phyloP scores from a whole-genome alignment of 2,113 vertebrate species.

The Sphyrna mokarran region DNA sequence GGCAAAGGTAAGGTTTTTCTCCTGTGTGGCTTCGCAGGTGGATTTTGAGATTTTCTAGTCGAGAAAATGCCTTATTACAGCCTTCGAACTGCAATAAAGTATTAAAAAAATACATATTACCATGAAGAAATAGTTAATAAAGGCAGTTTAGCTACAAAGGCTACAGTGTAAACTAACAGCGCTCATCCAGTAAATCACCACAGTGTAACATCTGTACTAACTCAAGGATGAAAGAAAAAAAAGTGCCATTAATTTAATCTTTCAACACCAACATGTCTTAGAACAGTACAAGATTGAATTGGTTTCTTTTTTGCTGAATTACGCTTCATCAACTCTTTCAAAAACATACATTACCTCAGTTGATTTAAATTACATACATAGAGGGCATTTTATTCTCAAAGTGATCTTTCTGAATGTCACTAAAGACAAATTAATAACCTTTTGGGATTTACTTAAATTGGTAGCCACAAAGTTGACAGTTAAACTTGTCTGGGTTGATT shows the following conservation, averaged over 20 bases:
- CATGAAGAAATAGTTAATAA: slow-evolving; percentile 41
- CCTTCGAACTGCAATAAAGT: slow-evolving; percentile 79
- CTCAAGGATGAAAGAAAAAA: slow-evolving; percentile 47
- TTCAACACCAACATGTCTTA: slow-evolving; percentile 40
- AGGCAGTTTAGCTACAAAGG: slow-evolving; percentile 45
- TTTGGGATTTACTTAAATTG: slow-evolving; percentile 15
- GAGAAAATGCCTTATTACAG: slow-evolving; percentile 96
- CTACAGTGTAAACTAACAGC: slow-evolving; percentile 48
- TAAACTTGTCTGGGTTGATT: slow-evolving; percentile 1
- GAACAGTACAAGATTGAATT: slow-evolving; percentile 44
- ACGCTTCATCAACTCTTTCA: slow-evolving; percentile 26
- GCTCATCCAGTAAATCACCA: slow-evolving; percentile 51
- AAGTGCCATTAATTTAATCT: slow-evolving; percentile 47
- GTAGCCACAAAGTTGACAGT: slow-evolving; percentile 13
- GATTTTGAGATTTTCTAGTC: slow-evolving; percentile 98
- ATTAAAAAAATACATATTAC: slow-evolving; percentile 44
- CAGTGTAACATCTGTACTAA: slow-evolving; percentile 53
- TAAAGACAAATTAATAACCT: slow-evolving; percentile 34
- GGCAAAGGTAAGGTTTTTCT: slow-evolving; percentile 95
- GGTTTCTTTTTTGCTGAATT: slow-evolving; percentile 37
- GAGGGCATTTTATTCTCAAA: slow-evolving; percentile 30
- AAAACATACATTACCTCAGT: slow-evolving; percentile 31
- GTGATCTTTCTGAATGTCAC: slow-evolving; percentile 16
- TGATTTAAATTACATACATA: slow-evolving; percentile 28
- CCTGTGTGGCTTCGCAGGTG: slow-evolving; percentile 96